Base-by-base conservation (phyloP, 2,888 invertebrate genomes). In the Aproaerema taeniolella region DNA sequence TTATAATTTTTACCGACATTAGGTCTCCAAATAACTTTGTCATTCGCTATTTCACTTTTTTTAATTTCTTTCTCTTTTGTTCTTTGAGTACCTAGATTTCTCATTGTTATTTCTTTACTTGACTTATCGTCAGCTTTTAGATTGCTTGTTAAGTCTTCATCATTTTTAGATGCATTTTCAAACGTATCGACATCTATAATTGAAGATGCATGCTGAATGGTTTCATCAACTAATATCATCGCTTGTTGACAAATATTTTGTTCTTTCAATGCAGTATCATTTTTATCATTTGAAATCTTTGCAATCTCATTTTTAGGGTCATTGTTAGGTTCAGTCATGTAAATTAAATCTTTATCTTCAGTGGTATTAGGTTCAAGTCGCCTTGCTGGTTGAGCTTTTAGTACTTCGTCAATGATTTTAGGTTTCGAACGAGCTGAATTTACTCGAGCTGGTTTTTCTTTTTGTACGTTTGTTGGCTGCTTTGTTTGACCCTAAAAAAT, bases 401-500 rank as follows among this genome's bases (percentile, higher is more conserved):
- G 46, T 13, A 72, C 37, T 52, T 69, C 70, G 15, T 75, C 58
- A 0, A 74, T 64, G 26, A 77, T 70, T 45, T 61, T 61, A 1
- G 77, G 75, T 38, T 55, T 66, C 32, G n/a, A n/a, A n/a, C n/a
- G n/a, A n/a, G n/a, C n/a, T n/a, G n/a, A n/a, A 32, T 49, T 41
- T 46, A n/a, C n/a, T n/a, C n/a, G n/a, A n/a, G 20, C 8, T 20
- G 20, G 20, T 20, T 20, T 8, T 28, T 31, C 48, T 48, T 46
- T 48, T 43, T 16, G 20, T 20, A 20, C 5, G 20, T 20, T 34
- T 44, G n/a, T 47, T 55, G 10, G 43, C 35, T 26, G 47, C 31
- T 32, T 40, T 58, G 28, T 20, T 9, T 58, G 47, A 6, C 53
- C 51, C 72, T 66, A 49, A 33, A 20, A 62, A 67, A 31, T n/a